Evolutionary conservation across 2,797 vertebrate species (phyloP), one percentile per base, ranked within the genome.

Genomic region (Platalea minor): DNA sequence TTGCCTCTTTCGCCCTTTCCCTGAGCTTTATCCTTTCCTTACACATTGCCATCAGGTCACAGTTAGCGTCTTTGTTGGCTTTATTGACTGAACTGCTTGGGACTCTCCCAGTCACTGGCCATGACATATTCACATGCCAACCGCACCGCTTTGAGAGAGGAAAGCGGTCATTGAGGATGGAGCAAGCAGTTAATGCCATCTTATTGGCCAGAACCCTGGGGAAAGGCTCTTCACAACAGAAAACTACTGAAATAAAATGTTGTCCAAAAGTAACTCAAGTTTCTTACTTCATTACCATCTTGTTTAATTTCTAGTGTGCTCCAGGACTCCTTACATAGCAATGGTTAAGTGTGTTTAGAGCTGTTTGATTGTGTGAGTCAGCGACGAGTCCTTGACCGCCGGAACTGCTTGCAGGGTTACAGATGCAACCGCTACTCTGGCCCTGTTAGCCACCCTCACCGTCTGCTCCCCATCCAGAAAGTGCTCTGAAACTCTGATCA

Each of bases 71-170:
- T 67, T 25, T 8, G 10, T 35, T 46, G 59, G 53, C 54, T 72
- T 80, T 39, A 3, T 31, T 73, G 39, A 33, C 45, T 50, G 26
- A 60, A 29, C 41, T 60, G 21, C 25, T 54, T 1, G 0, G 28
- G 31, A 21, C 51, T 65, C n/a, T 61, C 48, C 26, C 26, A 21
- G 45, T 26, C 45, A 7, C 20, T 35, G 14, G 23, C 28, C 1
- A 0, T 39, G 50, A 50, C 2, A 5, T 5, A 14, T 23, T 63
- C 25, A 9, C 11, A 1, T 4, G 9, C 46, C 70, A 63, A 0
- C 56, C 8, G 3, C 20, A 56, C 51, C 51, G 21, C 0, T 0
- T 1, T n/a, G 31, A 37, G 54, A 50, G 39, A 59, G 26, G 43
- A 37, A 20, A 76, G 25, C 19, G 10, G 13, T 60, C 17, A 3